These are phyloP conservation scores for Pediacus dermestoides DNA, from an alignment of 2,888 invertebrate species.

Conservation along the genomic window DNA sequence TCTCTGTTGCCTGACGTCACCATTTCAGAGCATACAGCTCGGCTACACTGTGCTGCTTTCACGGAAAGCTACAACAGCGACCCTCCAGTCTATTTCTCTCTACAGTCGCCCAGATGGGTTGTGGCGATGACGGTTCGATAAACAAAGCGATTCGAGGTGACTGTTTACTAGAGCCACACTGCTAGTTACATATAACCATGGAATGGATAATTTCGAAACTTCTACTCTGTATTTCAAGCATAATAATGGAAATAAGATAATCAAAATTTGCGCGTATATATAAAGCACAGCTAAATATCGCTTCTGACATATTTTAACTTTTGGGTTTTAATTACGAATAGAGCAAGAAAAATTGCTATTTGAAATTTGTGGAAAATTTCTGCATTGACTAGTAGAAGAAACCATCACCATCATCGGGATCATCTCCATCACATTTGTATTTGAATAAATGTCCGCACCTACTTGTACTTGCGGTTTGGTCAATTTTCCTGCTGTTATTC, in stretches of 20 bases:
- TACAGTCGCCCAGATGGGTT: constrained; percentile 42
- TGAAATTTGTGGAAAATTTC: no score
- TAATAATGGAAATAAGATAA: constrained; percentile 53
- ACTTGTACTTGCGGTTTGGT: constrained; percentile 27
- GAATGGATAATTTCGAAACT: constrained; percentile 54
- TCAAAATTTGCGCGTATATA: constrained; percentile 48
- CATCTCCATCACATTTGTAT: no score
- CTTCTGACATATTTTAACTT: constrained; percentile 19
- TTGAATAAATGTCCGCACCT: constrained; percentile 9
- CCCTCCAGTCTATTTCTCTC: constrained; percentile 53
- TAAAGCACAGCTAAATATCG: constrained; percentile 27
- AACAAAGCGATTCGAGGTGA: constrained; percentile 44
- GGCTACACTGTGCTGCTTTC: constrained; percentile 51
- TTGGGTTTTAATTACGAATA: no score
- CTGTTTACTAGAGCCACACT: constrained; percentile 37
- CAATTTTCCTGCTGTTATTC: constrained; percentile 22
- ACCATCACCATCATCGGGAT: no score
- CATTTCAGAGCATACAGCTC: constrained; percentile 47
- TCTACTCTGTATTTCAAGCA: constrained; percentile 53
- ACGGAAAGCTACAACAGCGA: constrained; percentile 51
- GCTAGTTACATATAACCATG: constrained; percentile 53
- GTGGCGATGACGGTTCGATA: constrained; percentile 32
- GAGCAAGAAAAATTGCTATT: no score
- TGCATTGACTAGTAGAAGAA: no score
- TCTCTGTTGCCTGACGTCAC: constrained; percentile 49